A percentile compares a stretch with the other conserved stretches of the same genome.
Conservation (phyloP, 2,113 vertebrate genomes). For the Glaucidium brasilianum region DNA sequence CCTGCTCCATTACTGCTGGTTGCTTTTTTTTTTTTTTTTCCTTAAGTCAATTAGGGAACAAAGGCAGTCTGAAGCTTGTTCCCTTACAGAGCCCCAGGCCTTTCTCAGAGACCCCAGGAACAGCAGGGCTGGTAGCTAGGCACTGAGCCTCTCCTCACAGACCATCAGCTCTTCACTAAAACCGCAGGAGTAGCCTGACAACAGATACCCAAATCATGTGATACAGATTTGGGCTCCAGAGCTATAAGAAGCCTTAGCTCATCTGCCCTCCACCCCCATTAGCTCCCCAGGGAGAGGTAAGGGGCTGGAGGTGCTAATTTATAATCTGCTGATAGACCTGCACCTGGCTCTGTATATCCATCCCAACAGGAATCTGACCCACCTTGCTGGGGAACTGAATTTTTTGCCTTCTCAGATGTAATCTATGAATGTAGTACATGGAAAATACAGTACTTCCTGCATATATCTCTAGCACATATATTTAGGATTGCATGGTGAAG, state of each 20-base stretch:
- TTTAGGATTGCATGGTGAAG: not conserved
- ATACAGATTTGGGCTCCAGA: not conserved
- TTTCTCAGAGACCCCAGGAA: not conserved
- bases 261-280: too few relatives aligned
- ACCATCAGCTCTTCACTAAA: not conserved
- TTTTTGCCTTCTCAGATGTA: not conserved
- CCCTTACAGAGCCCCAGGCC: not conserved
- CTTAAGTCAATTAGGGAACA: not conserved
- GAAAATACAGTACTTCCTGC: not conserved
- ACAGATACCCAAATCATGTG: not conserved
- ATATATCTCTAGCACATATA: not conserved
- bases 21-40: not conserved
- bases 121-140: not conserved
- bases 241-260: not conserved
- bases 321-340: not conserved
- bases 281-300: not conserved
- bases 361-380: not conserved
- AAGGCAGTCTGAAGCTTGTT: not conserved
- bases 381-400: not conserved
- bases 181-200: not conserved
- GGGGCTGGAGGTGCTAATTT: not conserved
- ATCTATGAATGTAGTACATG: not conserved
- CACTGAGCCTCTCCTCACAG: not conserved
- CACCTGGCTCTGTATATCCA: not conserved
- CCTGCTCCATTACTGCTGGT: not conserved